Conservation (phyloP, 1,140 invertebrate genomes). For the Pseudomyrmex cubaensis region DNA sequence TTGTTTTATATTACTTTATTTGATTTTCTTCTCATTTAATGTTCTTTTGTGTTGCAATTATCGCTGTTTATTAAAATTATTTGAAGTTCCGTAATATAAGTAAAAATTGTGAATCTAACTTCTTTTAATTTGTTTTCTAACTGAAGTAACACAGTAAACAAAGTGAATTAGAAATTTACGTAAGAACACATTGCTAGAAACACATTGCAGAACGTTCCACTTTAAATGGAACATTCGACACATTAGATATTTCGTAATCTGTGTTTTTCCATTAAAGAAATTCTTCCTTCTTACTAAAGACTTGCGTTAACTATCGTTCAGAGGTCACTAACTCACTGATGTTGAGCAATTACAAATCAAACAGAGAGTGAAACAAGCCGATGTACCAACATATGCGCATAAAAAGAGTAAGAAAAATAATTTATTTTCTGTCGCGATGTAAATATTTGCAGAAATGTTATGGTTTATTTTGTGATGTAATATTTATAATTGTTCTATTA, state of each 20-base stretch:
- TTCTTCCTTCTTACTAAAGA: neutral
- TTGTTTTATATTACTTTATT: neutral
- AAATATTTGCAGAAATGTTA: too few species aligned
- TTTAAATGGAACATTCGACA: neutral
- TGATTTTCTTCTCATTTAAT: neutral
- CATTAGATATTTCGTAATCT: neutral
- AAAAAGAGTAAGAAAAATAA: too few species aligned
- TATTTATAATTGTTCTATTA: too few species aligned
- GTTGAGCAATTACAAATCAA: neutral
- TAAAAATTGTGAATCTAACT: too few species aligned
- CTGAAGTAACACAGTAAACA: too few species aligned
- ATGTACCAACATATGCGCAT: too few species aligned
- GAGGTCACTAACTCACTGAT: constrained; percentile 3
- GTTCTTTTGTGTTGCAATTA: neutral
- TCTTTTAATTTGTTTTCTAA: too few species aligned
- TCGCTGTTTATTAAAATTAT: too few species aligned
- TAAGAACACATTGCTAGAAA: neutral
- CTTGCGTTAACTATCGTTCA: neutral
- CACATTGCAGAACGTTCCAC: constrained; percentile 6
- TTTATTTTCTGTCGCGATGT: too few species aligned
- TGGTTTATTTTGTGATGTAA: too few species aligned
- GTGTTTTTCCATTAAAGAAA: constrained; percentile 11
- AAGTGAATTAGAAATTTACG: neutral
- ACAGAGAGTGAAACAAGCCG: too few species aligned
- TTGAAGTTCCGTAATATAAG: too few species aligned